Evolutionary conservation across 2,888 invertebrate genomes (phyloP).

Genomic region (Diogma glabrata): DNA sequence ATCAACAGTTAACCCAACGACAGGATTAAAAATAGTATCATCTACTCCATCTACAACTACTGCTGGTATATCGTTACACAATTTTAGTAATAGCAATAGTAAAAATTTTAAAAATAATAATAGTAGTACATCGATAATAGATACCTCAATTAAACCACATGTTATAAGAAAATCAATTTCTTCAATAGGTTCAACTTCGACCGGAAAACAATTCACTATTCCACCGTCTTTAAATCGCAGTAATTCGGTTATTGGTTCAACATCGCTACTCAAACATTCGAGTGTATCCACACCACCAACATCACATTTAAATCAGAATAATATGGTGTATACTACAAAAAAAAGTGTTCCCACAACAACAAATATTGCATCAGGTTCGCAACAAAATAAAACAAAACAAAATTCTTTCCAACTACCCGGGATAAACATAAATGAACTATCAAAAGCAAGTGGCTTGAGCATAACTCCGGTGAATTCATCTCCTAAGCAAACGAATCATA

Average conservation of each 20-base stretch:
- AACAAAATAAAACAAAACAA: background rate
- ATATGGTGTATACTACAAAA: background rate
- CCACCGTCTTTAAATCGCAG: no score
- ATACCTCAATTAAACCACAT: constrained; percentile 6
- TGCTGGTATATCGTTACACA: background rate
- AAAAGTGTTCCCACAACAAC: background rate
- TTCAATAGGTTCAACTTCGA: no score
- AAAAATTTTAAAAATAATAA: background rate
- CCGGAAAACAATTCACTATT: no score
- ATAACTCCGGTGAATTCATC: background rate
- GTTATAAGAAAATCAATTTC: background rate
- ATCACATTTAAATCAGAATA: no score
- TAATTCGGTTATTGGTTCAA: no score
- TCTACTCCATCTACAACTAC: background rate
- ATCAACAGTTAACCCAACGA: background rate
- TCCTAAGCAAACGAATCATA: background rate
- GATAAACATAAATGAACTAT: constrained; percentile 1
- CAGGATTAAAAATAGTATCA: background rate
- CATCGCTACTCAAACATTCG: no score
- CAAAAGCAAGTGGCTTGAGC: constrained; percentile 4
- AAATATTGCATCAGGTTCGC: background rate
- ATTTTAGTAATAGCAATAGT: no score
- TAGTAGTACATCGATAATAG: background rate
- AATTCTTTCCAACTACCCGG: background rate
- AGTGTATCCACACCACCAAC: no score